Conservation (phyloP, 2,888 invertebrate genomes). For the Macaria liturata region DNA sequence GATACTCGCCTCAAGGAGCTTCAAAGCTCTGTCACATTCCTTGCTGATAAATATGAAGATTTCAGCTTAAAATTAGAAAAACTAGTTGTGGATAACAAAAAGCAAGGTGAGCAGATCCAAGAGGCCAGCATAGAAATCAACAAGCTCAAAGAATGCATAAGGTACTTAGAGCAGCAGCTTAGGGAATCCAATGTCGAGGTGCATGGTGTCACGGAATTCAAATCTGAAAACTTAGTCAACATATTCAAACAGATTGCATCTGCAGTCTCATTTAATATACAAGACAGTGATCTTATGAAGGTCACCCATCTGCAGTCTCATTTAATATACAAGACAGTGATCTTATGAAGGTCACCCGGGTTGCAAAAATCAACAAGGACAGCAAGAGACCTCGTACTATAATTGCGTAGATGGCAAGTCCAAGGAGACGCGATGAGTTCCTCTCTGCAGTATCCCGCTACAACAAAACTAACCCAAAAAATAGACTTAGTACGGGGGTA, state of each 20-base stretch:
- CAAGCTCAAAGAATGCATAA: neutral
- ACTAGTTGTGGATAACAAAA: neutral
- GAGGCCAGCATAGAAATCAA: neutral
- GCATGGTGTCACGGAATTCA: neutral
- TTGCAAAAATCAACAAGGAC: neutral
- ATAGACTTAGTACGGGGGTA: neutral
- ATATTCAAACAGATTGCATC: neutral
- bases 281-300: neutral
- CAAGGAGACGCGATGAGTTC: neutral
- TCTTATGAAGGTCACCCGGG: neutral
- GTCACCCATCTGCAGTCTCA: neutral
- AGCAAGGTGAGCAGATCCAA: neutral
- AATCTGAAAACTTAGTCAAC: neutral
- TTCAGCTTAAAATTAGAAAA: neutral
- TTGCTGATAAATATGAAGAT: neutral
- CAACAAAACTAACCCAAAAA: neutral
- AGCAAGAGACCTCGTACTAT: neutral
- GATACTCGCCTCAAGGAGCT: neutral
- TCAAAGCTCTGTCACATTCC: neutral
- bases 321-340: neutral
- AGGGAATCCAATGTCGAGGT: conserved; percentile 1
- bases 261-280: neutral
- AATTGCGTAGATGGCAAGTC: neutral
- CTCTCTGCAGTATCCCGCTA: conserved; percentile 2
- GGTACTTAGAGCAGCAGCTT: neutral